phyloP scores from a whole-genome alignment of 2,113 vertebrate species.

The Hiodon tergisus region DNA sequence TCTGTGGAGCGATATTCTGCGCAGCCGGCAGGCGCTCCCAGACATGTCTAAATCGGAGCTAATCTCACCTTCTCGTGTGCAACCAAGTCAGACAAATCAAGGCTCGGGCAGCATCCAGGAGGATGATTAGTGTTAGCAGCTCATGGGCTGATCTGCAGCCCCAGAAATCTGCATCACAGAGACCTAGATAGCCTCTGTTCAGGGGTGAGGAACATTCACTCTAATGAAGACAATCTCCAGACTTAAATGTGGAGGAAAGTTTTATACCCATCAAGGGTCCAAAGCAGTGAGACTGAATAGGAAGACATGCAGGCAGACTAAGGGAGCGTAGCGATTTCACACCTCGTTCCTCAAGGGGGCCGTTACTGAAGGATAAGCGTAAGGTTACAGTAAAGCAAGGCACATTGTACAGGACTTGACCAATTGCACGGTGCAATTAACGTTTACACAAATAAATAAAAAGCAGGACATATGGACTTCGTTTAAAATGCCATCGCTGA shows the following conservation, averaged over 20 bases:
- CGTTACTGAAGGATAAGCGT: constrained; percentile 18
- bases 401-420: constrained; percentile 14
- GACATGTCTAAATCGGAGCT: constrained; percentile 2
- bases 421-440: constrained; percentile 19
- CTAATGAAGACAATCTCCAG: not conserved
- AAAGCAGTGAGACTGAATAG: constrained; percentile 16
- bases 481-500: constrained; percentile 10
- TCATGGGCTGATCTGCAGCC: constrained; percentile 4
- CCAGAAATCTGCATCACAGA: not conserved
- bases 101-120: constrained; percentile 8
- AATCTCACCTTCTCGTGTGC: constrained; percentile 18
- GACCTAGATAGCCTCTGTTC: not conserved
- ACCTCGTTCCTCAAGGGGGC: constrained; percentile 18
- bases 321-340: constrained; percentile 14
- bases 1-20: too few species aligned
- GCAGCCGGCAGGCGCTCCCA: too few species aligned
- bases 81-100: constrained; percentile 15
- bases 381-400: constrained; percentile 24
- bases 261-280: constrained; percentile 20
- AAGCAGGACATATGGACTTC: constrained; percentile 4
- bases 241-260: not conserved
- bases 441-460: constrained; percentile 6
- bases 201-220: not conserved
- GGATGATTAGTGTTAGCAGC: not conserved
- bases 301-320: constrained; percentile 7